Conservation (phyloP, 2,113 vertebrate genomes). For the Leptocoma aspasia region DNA sequence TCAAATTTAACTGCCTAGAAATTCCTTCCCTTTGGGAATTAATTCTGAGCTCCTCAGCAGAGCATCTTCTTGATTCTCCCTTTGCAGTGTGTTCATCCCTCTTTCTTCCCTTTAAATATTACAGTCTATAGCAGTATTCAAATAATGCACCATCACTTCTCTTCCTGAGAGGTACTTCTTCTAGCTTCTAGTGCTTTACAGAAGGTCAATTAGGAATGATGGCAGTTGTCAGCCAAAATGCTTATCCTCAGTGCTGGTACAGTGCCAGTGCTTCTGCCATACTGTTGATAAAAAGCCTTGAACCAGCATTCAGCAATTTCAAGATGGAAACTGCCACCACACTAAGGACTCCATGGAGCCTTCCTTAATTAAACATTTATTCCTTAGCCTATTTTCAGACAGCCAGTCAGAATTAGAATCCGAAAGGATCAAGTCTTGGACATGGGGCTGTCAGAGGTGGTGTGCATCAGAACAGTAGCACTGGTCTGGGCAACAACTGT, state of each 20-base stretch:
- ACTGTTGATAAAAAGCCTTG: background rate
- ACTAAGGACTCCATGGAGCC: background rate
- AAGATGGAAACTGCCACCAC: background rate
- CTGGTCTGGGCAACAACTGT: background rate
- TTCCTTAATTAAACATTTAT: background rate
- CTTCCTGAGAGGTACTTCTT: background rate
- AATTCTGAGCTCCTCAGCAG: background rate
- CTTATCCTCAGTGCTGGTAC: background rate
- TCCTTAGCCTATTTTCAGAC: background rate
- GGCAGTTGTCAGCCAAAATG: background rate
- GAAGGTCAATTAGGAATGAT: background rate
- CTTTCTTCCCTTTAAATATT: background rate
- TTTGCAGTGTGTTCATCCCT: background rate
- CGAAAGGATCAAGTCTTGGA: background rate
- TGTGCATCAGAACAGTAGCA: background rate
- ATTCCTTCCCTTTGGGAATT: background rate
- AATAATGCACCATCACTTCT: background rate
- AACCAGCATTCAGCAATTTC: background rate
- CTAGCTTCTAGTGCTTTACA: background rate
- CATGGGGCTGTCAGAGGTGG: background rate
- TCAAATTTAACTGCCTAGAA: background rate
- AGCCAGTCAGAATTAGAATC: background rate
- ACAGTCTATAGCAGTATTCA: background rate
- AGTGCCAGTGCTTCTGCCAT: background rate
- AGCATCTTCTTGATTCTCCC: background rate